Evolutionary conservation across 2,888 invertebrate genomes (phyloP).

Genomic region (Eledone cirrhosa): DNA sequence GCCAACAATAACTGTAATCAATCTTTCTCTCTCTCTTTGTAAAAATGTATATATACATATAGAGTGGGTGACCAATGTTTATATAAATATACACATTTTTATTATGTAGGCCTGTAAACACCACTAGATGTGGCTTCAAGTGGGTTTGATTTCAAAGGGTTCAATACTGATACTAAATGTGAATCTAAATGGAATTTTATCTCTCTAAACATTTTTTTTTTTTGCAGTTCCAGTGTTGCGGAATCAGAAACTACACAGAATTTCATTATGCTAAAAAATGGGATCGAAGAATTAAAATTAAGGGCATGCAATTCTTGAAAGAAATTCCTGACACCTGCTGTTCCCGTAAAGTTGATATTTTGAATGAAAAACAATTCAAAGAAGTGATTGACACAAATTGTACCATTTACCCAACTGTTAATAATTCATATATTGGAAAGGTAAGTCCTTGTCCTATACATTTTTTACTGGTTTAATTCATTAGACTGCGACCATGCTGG

Average conservation of each 20-base stretch:
- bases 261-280: neutral
- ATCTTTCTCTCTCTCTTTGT: no score
- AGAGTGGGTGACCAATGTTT: no score
- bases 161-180: neutral
- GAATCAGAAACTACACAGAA: slow-evolving; percentile 10
- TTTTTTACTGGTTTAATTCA: neutral
- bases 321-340: slow-evolving; percentile 7
- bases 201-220: neutral
- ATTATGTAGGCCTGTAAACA: no score
- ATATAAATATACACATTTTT: no score
- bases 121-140: no score
- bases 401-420: neutral
- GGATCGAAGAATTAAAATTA: neutral
- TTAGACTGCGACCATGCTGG: no score
- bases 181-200: neutral
- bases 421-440: neutral
- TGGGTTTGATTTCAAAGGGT: no score
- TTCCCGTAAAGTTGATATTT: neutral
- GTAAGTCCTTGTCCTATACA: neutral
- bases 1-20: no score
- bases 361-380: neutral
- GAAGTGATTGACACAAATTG: neutral
- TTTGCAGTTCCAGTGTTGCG: slow-evolving; percentile 16
- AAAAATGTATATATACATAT: no score
- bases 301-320: slow-evolving; percentile 11